Conservation (phyloP, 2,113 vertebrate genomes). For the Indri indri region DNA sequence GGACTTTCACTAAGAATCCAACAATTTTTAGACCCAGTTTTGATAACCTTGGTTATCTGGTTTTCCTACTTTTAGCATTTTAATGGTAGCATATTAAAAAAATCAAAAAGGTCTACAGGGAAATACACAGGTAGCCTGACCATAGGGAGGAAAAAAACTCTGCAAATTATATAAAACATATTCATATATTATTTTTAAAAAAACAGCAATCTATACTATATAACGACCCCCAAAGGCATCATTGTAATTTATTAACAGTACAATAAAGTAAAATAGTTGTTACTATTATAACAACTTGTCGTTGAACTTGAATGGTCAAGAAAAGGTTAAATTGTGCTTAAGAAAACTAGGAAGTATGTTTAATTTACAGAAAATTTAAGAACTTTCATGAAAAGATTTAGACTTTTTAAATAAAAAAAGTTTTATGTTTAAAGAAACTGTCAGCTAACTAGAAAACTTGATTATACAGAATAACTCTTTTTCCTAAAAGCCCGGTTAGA, state of each 20-base stretch:
- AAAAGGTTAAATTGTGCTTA: slow-evolving; percentile 18
- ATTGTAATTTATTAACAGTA: background rate
- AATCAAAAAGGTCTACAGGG: background rate
- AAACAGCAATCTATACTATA: background rate
- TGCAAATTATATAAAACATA: background rate
- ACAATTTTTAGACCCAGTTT: slow-evolving; percentile 37
- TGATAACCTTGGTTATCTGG: slow-evolving; percentile 29
- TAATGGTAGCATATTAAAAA: background rate
- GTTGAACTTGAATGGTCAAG: slow-evolving; percentile 3
- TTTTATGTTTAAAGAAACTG: slow-evolving; percentile 43
- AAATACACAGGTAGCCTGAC: background rate
- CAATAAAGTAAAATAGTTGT: background rate
- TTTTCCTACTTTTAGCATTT: slow-evolving; percentile 45
- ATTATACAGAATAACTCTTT: slow-evolving; percentile 49
- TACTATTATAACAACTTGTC: background rate
- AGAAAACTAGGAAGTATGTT: background rate
- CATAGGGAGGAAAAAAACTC: background rate
- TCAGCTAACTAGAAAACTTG: slow-evolving; percentile 16
- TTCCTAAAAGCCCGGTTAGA: slow-evolving; percentile 8
- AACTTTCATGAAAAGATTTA: background rate
- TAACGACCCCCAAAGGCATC: background rate
- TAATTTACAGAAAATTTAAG: slow-evolving; percentile 45
- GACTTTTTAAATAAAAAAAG: background rate
- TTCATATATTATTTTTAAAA: background rate
- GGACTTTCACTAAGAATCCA: background rate